Evolutionary conservation across 1,140 invertebrate genomes (phyloP).

Genomic region (Cyclargus thomasi): DNA sequence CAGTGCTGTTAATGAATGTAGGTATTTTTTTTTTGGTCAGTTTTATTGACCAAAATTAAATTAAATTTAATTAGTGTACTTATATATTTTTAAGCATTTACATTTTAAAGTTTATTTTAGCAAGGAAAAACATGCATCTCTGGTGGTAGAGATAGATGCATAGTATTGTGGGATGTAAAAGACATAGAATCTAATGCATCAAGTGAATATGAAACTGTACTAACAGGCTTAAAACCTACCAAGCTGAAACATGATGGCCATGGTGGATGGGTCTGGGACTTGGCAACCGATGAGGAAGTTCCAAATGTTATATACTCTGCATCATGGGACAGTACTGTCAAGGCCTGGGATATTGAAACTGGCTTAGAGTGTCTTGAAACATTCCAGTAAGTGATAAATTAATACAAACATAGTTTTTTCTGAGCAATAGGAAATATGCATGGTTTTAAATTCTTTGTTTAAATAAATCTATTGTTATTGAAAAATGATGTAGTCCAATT

Average conservation of each 20-base stretch:
- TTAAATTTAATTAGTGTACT: not conserved
- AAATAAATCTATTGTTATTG: no score
- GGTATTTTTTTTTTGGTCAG: conserved; percentile 31
- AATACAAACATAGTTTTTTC: conserved; percentile 18
- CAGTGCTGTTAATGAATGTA: conserved; percentile 68
- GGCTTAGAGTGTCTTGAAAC: conserved; percentile 51
- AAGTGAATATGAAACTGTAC: conserved; percentile 32
- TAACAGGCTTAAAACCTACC: conserved; percentile 40
- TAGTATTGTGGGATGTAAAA: conserved; percentile 55
- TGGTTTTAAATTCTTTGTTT: no score
- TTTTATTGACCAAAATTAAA: conserved; percentile 1
- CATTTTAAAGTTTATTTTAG: conserved; percentile 34
- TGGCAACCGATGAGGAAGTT: conserved; percentile 51
- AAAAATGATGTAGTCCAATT: no score
- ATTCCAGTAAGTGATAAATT: conserved; percentile 45
- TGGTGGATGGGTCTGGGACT: conserved; percentile 69
- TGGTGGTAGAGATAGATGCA: conserved; percentile 62
- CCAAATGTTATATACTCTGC: conserved; percentile 57
- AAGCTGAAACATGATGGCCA: conserved; percentile 56
- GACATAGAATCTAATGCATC: conserved; percentile 38
- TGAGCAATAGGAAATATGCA: no score
- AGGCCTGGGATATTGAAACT: conserved; percentile 62
- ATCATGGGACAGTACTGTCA: conserved; percentile 72
- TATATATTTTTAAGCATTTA: not conserved
- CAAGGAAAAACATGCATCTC: conserved; percentile 65